Evolutionary conservation across 2,113 vertebrate species (phyloP).

Genomic region (Archilochus colubris): DNA sequence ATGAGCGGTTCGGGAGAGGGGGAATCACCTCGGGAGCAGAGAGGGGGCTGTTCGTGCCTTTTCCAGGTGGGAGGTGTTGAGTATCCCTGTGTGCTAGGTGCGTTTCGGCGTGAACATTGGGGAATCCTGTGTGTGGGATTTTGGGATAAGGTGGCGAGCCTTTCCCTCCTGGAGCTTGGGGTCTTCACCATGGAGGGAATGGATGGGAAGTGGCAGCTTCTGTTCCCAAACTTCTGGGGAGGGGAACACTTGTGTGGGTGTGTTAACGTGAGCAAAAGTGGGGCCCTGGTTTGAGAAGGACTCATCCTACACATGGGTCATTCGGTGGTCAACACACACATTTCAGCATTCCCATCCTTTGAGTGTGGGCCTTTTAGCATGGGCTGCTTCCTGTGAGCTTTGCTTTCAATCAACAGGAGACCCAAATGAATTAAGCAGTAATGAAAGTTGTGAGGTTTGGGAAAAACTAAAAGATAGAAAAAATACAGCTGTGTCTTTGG

Average conservation of each 20-base stretch:
- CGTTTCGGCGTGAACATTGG: fast-evolving
- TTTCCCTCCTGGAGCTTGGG: no score
- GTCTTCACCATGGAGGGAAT: not conserved
- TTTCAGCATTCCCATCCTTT: not conserved
- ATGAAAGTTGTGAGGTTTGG: not conserved
- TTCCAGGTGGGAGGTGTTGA: not conserved
- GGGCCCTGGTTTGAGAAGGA: not conserved
- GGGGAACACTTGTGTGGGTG: not conserved
- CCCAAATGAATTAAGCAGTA: not conserved
- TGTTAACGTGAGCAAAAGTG: not conserved
- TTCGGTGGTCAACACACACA: not conserved
- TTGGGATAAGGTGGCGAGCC: not conserved
- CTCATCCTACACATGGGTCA: not conserved
- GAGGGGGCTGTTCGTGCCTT: not conserved
- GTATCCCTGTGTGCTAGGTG: fast-evolving
- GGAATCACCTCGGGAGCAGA: not conserved
- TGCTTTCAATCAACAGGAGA: not conserved
- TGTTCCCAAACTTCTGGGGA: not conserved
- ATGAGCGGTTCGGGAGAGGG: not conserved
- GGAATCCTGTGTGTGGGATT: not conserved
- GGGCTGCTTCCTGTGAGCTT: not conserved
- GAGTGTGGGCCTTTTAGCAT: not conserved
- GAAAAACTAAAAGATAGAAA: not conserved
- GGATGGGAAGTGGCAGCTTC: not conserved
- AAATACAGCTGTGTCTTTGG: not conserved